These are phyloP conservation scores for Drosophila affinis DNA, from an alignment of 2,888 invertebrate genomes.

Conservation along the genomic window DNA sequence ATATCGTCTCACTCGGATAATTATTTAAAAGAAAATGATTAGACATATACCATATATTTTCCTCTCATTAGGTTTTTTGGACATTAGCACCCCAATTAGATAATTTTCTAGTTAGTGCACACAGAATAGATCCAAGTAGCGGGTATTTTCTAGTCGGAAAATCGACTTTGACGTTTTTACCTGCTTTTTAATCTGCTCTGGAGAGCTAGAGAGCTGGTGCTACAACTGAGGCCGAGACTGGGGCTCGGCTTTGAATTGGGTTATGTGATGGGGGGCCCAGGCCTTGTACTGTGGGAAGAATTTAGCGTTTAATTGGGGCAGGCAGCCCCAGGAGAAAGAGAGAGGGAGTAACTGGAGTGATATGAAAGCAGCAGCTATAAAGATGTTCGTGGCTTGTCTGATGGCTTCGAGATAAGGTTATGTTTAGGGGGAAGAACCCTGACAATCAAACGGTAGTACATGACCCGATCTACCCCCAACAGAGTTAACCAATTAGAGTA, in stretches of 20 bases:
- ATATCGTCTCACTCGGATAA: neutral
- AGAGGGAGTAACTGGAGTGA: conserved; percentile 5
- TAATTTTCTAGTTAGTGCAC: neutral
- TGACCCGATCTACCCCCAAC: conserved; percentile 30
- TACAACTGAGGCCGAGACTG: conserved; percentile 18
- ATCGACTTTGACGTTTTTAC: conserved; percentile 18
- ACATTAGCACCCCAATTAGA: conserved; percentile 22
- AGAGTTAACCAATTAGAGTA: conserved; percentile 33
- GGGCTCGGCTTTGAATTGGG: conserved; percentile 51
- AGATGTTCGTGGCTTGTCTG: conserved; percentile 39
- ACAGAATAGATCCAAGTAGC: neutral
- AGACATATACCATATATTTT: neutral
- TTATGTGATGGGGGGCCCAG: conserved; percentile 45
- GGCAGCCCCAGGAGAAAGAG: conserved; percentile 11
- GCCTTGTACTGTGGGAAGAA: conserved; percentile 52
- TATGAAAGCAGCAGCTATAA: conserved; percentile 23
- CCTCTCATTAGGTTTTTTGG: neutral
- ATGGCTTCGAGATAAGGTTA: conserved; percentile 37
- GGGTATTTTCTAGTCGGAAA: neutral
- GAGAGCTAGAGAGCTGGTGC: conserved; percentile 38
- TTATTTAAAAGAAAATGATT: neutral
- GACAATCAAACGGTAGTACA: conserved; percentile 31
- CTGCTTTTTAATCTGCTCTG: conserved; percentile 28
- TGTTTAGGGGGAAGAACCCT: conserved; percentile 39
- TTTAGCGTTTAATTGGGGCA: conserved; percentile 50